Evolutionary conservation across 2,797 vertebrate species (phyloP), one percentile per base, ranked within the genome.

Genomic region (Enteromius radiatus): DNA sequence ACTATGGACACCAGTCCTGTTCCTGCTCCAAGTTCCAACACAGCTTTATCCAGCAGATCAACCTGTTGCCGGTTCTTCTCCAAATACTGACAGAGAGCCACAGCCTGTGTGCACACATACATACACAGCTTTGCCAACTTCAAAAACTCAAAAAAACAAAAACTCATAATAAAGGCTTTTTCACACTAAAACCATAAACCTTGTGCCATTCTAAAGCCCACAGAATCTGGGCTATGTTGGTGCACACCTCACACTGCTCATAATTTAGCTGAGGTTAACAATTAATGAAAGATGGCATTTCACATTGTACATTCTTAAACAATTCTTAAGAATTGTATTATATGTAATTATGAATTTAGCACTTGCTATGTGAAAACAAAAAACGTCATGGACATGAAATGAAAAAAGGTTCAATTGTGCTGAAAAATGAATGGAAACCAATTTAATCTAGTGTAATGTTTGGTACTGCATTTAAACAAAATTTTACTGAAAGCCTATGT

Each of bases 1-100:
- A 98, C 96, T 28, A 96, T 95, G 80, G 98, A 98, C 86, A 98
- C 92, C 71, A 99, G 90, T 38, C 97, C 98, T 43, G 97, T 98
- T 88, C 97, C 98, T 69, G 97, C 97, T 65, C 97, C 97, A 2
- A 99, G 93, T 94, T 99, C 97, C 77, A 99, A 91, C 78, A 98
- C 93, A 1, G 95, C 89, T 85, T 94, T 94, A 88, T 94, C 96
- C 92, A 91, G 93, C 85, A 99, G 90, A 88, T 92, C 93, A 85
- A 97, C 78, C 90, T 96, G 93, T 63, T 96, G 93, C 86, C 91
- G 92, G 86, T 98, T 97, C 88, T 96, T 96, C 87, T 98, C 97
- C 93, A 98, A 91, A 89, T 97, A 98, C 3, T 95, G 95, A 85
- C 96, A 96, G 91, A 99, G 91, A 90, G 96, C 96, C 73, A 94